Percentiles rank a stretch among this genome's conserved stretches.
Evolutionary conservation across 2,888 invertebrate genomes (phyloP).

Genomic region (Magallana nippona): DNA sequence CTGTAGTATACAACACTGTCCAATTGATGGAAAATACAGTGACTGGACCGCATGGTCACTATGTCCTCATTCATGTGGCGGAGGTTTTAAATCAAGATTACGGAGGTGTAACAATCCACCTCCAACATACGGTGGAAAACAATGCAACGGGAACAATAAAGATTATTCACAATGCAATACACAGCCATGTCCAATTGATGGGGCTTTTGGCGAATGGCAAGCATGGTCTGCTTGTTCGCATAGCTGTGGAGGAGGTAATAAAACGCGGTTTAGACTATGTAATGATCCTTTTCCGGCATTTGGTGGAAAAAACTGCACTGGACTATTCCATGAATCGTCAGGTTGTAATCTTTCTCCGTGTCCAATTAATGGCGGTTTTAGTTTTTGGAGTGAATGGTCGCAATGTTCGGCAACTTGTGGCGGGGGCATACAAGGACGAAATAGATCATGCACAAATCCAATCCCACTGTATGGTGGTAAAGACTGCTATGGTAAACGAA

Average conservation of each 20-base stretch:
- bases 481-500: slow-evolving; percentile 10
- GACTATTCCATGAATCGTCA: neutral
- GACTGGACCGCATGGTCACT: slow-evolving; percentile 39
- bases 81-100: slow-evolving; percentile 33
- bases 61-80: slow-evolving; percentile 44
- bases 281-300: slow-evolving; percentile 23
- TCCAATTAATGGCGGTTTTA: slow-evolving; percentile 35
- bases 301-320: slow-evolving; percentile 27
- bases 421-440: slow-evolving; percentile 32
- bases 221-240: slow-evolving; percentile 34
- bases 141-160: slow-evolving; percentile 36
- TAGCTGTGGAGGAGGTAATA: slow-evolving; percentile 33
- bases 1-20: slow-evolving; percentile 13
- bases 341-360: slow-evolving; percentile 36
- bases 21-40: slow-evolving; percentile 44
- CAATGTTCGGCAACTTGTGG: slow-evolving; percentile 39
- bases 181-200: slow-evolving; percentile 30
- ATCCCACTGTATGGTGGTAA: slow-evolving; percentile 33
- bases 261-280: slow-evolving; percentile 11
- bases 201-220: slow-evolving; percentile 13
- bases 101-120: slow-evolving; percentile 41
- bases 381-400: slow-evolving; percentile 35
- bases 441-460: slow-evolving; percentile 41
- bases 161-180: slow-evolving; percentile 38
- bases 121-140: slow-evolving; percentile 41